These are phyloP conservation scores for Pheosia tremula DNA, from an alignment of 2,888 invertebrate species.

Conservation along the genomic window DNA sequence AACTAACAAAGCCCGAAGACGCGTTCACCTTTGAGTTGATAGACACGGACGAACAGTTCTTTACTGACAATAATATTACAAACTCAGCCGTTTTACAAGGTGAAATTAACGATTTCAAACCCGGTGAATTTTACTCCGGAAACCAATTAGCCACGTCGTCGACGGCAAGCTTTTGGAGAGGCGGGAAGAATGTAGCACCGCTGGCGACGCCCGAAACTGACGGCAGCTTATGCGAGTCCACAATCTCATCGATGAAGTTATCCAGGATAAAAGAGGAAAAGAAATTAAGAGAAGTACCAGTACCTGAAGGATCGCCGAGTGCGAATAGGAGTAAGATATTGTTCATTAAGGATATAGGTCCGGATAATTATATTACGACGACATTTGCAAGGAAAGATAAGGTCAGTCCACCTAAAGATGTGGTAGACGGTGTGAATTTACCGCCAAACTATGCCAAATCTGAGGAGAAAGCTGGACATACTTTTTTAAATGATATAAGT, in stretches of 20 bases:
- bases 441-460: constrained; percentile 75
- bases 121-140: constrained; percentile 80
- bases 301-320: constrained; percentile 71
- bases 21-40: constrained; percentile 93
- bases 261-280: constrained; percentile 75
- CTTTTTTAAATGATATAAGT: constrained; percentile 77
- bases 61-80: constrained; percentile 78
- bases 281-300: constrained; percentile 72
- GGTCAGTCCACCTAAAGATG: constrained; percentile 53
- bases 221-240: constrained; percentile 84
- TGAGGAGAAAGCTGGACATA: constrained; percentile 78
- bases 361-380: constrained; percentile 90
- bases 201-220: constrained; percentile 86
- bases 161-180: constrained; percentile 70
- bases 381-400: constrained; percentile 82
- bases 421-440: constrained; percentile 60
- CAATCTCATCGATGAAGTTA: constrained; percentile 79
- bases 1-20: constrained; percentile 87
- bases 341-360: constrained; percentile 87
- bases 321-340: constrained; percentile 83
- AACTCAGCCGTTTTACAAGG: constrained; percentile 71
- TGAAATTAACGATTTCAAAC: constrained; percentile 75
- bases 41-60: constrained; percentile 90
- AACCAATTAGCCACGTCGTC: constrained; percentile 69
- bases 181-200: constrained; percentile 80